Base-by-base conservation (phyloP, 2,888 invertebrate species). In the Latrodectus hesperus region DNA sequence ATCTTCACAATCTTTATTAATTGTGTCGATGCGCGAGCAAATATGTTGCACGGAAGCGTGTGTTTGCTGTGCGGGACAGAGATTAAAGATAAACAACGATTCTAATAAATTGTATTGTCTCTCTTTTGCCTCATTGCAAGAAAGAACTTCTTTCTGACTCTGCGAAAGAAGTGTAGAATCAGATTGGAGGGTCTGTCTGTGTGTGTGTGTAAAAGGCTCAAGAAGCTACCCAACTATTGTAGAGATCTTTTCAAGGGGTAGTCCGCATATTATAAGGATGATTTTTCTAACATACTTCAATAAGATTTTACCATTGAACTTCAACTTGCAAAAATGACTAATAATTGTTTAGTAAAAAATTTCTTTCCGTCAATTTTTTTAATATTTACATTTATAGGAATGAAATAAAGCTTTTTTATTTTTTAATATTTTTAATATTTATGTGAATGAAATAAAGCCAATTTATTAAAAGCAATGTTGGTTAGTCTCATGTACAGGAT, bases 51-150 rank as follows among this genome's bases (percentile, higher is more conserved):
- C 10, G 52, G 68, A 52, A 49, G 38, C 67, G 81, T 51, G 22
- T 80, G 80, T 85, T 85, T 85, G 85, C 85, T 52, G 68, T 80
- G 75, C 70, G 79, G 79, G 79, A 79, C 84, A 85, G 84, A 85
- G 85, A 85, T 85, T 85, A 85, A 85, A 85, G 85, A 76, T 80
- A 85, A 85, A 85, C 85, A 85, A 70, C 70, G 71, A 85, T 85
- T 85, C 85, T 85, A 85, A 85, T 85, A 85, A 79, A 85, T 85
- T 85, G 80, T 80, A 85, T 80, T 85, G 85, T 80, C 85, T 22
- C 22, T 22, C 22, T 80, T 80, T 80, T 80, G 75, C 79, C 85
- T 85, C 85, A 84, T 84, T 84, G 84, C 77, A 68, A 80, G 70
- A 79, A 85, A 80, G 75, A 74, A 80, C 72, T 80, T 74, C 64